phyloP scores from a whole-genome alignment of 2,113 vertebrate genomes.

The Rhabdomys dilectus region DNA sequence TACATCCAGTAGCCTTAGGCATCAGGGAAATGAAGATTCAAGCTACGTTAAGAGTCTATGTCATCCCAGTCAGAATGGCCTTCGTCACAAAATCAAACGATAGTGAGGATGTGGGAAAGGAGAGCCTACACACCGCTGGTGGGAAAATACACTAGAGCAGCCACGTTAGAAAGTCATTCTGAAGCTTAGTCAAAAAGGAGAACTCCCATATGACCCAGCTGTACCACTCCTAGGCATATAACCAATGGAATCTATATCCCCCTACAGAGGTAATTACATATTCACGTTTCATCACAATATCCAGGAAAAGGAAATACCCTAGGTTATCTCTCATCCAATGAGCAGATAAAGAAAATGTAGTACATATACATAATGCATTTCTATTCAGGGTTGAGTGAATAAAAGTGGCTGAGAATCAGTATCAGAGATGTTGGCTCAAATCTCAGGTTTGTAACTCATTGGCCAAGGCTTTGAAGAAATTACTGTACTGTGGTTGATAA shows the following conservation, averaged over 20 bases:
- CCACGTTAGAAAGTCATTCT: neutral
- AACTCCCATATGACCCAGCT: neutral
- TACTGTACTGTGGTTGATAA: neutral
- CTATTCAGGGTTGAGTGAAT: neutral
- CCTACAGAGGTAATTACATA: neutral
- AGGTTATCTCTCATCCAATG: neutral
- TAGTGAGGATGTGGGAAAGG: neutral
- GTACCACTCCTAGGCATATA: neutral
- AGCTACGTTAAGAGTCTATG: neutral
- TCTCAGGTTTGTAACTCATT: neutral
- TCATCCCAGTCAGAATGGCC: neutral
- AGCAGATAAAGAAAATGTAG: neutral
- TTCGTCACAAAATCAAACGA: neutral
- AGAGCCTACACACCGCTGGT: neutral
- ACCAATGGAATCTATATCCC: too few relatives aligned
- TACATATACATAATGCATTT: neutral
- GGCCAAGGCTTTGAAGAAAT: neutral
- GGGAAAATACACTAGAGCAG: neutral
- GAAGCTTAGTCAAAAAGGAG: too few relatives aligned
- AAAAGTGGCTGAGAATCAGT: neutral
- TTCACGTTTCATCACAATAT: too few relatives aligned
- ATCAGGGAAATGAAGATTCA: neutral
- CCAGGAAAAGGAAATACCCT: neutral
- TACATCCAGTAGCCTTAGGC: neutral
- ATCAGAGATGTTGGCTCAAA: neutral